Percentiles rank a stretch among this genome's conserved stretches.
Conservation (phyloP, 2,888 invertebrate genomes). For the Archaeoteleia sp. region DNA sequence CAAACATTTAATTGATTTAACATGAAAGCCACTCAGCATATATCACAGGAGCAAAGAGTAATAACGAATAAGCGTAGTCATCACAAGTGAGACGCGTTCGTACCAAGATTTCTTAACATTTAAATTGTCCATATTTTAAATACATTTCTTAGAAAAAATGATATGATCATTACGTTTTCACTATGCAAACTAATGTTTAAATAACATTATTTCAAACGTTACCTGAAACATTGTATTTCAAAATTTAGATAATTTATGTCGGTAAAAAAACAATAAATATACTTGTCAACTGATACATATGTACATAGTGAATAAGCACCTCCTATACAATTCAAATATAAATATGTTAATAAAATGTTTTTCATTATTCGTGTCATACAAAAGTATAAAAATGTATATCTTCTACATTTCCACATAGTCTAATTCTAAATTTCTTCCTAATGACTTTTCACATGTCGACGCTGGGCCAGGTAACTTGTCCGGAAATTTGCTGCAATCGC, state of each 20-base stretch:
- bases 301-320: too few relatives aligned
- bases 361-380: background rate
- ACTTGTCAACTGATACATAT: too few relatives aligned
- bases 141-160: slow-evolving; percentile 12
- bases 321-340: too few relatives aligned
- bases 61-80: slow-evolving; percentile 58
- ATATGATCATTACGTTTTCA: slow-evolving; percentile 12
- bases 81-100: slow-evolving; percentile 34
- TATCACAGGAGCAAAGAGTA: slow-evolving; percentile 57
- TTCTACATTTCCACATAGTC: background rate
- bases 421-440: background rate
- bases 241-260: too few relatives aligned
- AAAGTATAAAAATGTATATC: background rate
- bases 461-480: slow-evolving; percentile 66
- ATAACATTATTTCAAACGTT: background rate
- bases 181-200: slow-evolving; percentile 34
- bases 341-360: background rate
- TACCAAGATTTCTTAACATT: slow-evolving; percentile 27
- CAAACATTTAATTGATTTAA: slow-evolving; percentile 9
- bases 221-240: too few relatives aligned
- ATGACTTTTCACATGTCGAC: slow-evolving; percentile 28
- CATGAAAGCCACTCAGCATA: slow-evolving; percentile 1
- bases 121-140: slow-evolving; percentile 12
- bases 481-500: slow-evolving; percentile 82
- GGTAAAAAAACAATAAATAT: too few relatives aligned